A percentile compares a stretch with the other conserved stretches of the same genome.
Evolutionary conservation across 2,888 invertebrate genomes (phyloP).

Genomic region (Helleia helle): DNA sequence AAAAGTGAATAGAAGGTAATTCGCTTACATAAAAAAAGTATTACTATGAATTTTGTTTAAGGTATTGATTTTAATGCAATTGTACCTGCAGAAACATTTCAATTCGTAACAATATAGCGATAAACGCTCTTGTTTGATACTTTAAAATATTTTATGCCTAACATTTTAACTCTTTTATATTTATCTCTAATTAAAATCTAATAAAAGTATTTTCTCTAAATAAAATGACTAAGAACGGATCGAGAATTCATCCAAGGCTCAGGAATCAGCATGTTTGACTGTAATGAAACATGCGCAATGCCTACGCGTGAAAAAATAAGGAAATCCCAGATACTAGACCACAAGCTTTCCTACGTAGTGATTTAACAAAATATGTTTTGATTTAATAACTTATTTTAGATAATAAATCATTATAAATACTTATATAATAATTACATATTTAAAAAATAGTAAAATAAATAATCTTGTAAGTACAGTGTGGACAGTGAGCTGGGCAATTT

Average conservation of each 20-base stretch:
- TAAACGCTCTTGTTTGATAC: constrained; percentile 47
- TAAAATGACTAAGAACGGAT: background rate
- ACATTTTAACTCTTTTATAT: constrained; percentile 45
- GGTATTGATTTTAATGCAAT: constrained; percentile 34
- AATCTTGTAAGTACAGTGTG: too few relatives aligned
- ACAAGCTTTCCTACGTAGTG: too few relatives aligned
- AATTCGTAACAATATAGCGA: constrained; percentile 51
- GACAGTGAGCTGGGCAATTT: too few relatives aligned
- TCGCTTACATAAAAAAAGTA: constrained; percentile 21
- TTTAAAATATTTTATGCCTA: constrained; percentile 35
- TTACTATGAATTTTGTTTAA: constrained; percentile 12
- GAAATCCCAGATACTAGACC: too few relatives aligned
- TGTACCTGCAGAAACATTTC: constrained; percentile 68
- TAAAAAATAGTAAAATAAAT: too few relatives aligned
- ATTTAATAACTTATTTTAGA: too few relatives aligned
- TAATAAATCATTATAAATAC: too few relatives aligned
- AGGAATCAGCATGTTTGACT: constrained; percentile 6
- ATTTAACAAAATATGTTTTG: too few relatives aligned
- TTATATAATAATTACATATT: too few relatives aligned
- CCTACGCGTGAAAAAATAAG: too few relatives aligned
- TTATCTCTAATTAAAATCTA: constrained; percentile 35
- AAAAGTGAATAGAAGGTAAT: background rate
- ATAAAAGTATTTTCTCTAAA: constrained; percentile 29
- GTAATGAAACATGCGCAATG: constrained; percentile 6
- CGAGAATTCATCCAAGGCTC: background rate